Conservation (phyloP, 2,888 invertebrate species). For the Rhingia rostrata region DNA sequence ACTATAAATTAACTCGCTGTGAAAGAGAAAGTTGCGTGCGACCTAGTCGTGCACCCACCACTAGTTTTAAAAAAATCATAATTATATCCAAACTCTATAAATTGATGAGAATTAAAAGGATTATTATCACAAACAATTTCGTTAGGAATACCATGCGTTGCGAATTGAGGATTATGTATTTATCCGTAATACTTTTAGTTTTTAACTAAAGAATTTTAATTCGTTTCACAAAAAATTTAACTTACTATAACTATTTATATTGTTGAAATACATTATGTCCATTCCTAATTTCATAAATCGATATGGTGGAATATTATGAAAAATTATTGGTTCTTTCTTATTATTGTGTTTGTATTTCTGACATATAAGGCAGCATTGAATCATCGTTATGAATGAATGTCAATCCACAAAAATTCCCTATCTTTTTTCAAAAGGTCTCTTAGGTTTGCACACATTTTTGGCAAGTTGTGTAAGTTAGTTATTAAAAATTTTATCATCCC, state of each 20-base stretch:
- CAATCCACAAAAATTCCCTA: too few relatives aligned
- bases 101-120: constrained; percentile 72
- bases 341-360: constrained; percentile 55
- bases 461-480: too few relatives aligned
- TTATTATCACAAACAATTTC: constrained; percentile 73
- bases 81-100: constrained; percentile 72
- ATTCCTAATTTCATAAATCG: constrained; percentile 76
- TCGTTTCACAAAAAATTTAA: constrained; percentile 75
- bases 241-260: constrained; percentile 73
- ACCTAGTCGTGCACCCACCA: too few relatives aligned
- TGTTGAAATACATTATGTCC: constrained; percentile 76
- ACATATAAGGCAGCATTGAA: too few relatives aligned
- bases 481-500: too few relatives aligned
- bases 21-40: too few relatives aligned
- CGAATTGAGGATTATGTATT: constrained; percentile 57
- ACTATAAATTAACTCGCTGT: too few relatives aligned
- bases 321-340: constrained; percentile 64
- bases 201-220: constrained; percentile 67
- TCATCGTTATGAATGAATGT: too few relatives aligned
- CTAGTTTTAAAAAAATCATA: too few relatives aligned
- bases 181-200: constrained; percentile 35
- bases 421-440: too few relatives aligned
- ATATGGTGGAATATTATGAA: constrained; percentile 75
- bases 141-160: constrained; percentile 74
- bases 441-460: too few relatives aligned